Base-by-base conservation (phyloP, 1,140 invertebrate genomes). In the Temnothorax nylanderi region DNA sequence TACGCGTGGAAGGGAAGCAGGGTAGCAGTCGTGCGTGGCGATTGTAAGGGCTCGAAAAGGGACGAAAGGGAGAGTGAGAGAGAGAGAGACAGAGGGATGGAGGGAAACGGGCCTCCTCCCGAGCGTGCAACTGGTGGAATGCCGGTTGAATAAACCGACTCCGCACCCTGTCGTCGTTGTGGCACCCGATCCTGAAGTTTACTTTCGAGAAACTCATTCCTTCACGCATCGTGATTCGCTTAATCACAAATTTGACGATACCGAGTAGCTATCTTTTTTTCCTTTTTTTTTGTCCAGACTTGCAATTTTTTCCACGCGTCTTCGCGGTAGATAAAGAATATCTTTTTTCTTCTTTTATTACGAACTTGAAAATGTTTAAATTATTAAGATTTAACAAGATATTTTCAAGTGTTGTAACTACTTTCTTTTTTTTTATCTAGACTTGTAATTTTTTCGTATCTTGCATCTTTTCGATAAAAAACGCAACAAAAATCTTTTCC, bases 71-170 rank as follows among this genome's bases (percentile, higher is more conserved):
- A 51, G 54, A 71, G 62, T 60, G 37, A 51, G 60, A 26, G 62
- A 26, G 26, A 26, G 26, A 26, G 26, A 26, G 26, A 26, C 1
- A 26, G 26, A 69, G 71, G 8, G 8, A 21, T 3, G n/a, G 41
- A 16, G 76, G 51, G 34, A 60, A 26, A 26, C 56, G 7, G 54
- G 34, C 62, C 80, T 58, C 69, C 58, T 75, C 41, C 74, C 67
- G 74, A 91, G 92, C 90, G 91, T 89, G 93, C 93, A 93, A 93
- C 93, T 92, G 92, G 93, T 93, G 93, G 93, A 92, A 92, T 93
- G 88, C 87, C 80, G 77, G 89, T 91, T 75, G 80, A 75, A 75
- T 60, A 84, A 84, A 84, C 54, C 16, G 51, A 74, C 41, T 47
- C 51, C 18, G 80, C 80, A 84, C 80, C 54, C 80, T 41, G 26